Evolutionary conservation across 2,113 vertebrate genomes (phyloP), one percentile per base, ranked within the genome.

Genomic region (Lampris megalopsis): DNA sequence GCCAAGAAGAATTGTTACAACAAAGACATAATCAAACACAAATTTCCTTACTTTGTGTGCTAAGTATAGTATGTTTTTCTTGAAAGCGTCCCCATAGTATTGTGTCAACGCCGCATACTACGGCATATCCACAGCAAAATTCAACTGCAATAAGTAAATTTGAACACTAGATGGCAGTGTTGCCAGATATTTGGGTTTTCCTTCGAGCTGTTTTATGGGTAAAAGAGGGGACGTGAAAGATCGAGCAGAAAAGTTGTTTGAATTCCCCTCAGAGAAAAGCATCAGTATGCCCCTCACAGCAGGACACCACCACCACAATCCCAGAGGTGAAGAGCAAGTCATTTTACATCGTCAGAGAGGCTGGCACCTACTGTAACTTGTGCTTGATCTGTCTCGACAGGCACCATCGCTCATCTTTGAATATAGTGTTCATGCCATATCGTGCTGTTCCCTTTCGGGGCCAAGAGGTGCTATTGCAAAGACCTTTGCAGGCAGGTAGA

Each of bases 81-180:
- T 24, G 24, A 24, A 24, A 24, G 24, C 24, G 24, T 24, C 24
- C 24, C 24, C 24, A 24, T 24, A 24, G 24, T 24, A 24, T 24
- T 45, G 7, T 45, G 7, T 45, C 43, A 45, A 45, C 7, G 7
- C 2, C 7, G 43, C 43, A 45, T 24, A 24, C 24, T 24, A 24
- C 24, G 24, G 24, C 6, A 4, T 45, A 4, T 57, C 36, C 6
- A 64, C 8, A 5, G 2, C 0, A 4, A 9, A 42, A 68, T 52
- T 45, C 9, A 67, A 35, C 40, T 76, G 79, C 40, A 82, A 52
- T 68, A 63, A n/a, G 1, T 36, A 0, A 0, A 41, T 43, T 0
- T 61, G 56, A 37, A 83, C 88, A 71, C 80, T 57, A 77, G 88
- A 63, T 81, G 76, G 48, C 0, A 49, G 0, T 47, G 43, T 9